Evolutionary conservation across 2,113 vertebrate genomes (phyloP), one percentile per base, ranked within the genome.

Genomic region (Porphyrio hochstetteri): DNA sequence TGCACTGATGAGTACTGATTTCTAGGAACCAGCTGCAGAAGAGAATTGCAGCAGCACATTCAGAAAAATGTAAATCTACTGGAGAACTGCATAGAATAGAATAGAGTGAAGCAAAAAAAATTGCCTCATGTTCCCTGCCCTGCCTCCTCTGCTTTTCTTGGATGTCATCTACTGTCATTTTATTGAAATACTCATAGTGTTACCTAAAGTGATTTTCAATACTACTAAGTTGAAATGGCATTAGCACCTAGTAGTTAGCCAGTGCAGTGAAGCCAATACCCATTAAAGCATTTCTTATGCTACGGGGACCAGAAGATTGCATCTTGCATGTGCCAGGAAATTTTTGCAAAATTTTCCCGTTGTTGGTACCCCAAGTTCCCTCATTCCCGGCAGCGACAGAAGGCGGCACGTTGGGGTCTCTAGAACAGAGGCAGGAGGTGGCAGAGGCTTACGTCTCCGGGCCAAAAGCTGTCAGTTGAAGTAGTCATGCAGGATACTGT

Each of bases 21-120:
- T 90, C 80, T 68, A 92, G 86, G 91, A 88, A 94, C 33, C 86
- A 88, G 68, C 88, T 97, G 50, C 72, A 86, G 46, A 69, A 85
- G 35, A 50, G 86, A 69, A 46, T 82, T 60, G 64, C 9, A 33
- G 80, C 36, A 86, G 82, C 70, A 15, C 38, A 55, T 87, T 88
- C 69, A 69, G 56, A 79, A 95, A 46, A 86, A 93, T 91, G 23
- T 84, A 69, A 87, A 86, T 82, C 14, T 74, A 44, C 25, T 92
- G 70, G 28, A 85, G 81, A 91, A 65, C n/a, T 50, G 53, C 35
- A 67, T 19, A 15, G 48, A 96, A 72, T 36, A 77, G 42, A 86
- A 82, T 3, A 82, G 65, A 61, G 4, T 29, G 82, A 84, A 92
- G 79, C 15, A 90, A 86, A 86, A 86, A 86, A 92, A 86, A 52